These are phyloP conservation scores for Dendrolimus punctatus DNA, from an alignment of 1,140 invertebrate genomes.

Conservation along the genomic window DNA sequence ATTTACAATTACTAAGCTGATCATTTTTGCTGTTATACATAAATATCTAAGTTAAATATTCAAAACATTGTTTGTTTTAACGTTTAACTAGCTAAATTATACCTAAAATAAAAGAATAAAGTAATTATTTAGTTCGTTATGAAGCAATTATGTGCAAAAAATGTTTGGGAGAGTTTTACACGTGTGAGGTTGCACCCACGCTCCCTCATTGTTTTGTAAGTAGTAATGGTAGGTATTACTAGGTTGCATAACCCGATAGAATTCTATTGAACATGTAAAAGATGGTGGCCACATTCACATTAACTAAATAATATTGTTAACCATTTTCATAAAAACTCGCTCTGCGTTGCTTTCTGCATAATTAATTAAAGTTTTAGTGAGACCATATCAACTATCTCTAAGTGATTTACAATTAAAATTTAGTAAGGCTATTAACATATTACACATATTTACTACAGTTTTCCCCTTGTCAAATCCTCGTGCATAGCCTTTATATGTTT, in stretches of 20 bases:
- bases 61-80: neutral
- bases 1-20: too few species aligned
- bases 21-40: too few species aligned
- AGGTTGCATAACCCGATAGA: constrained; percentile 2
- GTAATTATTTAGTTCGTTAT: neutral
- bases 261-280: constrained; percentile 8
- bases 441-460: too few species aligned
- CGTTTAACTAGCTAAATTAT: neutral
- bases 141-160: constrained; percentile 9
- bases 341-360: too few species aligned
- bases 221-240: constrained; percentile 4
- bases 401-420: too few species aligned
- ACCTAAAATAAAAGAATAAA: constrained; percentile 2
- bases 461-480: too few species aligned
- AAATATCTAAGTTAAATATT: too few species aligned
- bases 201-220: constrained; percentile 7
- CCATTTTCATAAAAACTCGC: neutral
- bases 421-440: too few species aligned
- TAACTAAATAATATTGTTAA: neutral
- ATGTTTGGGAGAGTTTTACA: constrained; percentile 3
- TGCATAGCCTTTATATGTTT: too few species aligned
- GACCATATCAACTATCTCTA: too few species aligned
- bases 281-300: constrained; percentile 1
- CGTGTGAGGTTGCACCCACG: constrained; percentile 11
- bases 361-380: too few species aligned